A percentile compares a stretch with the other conserved stretches of the same genome.
Evolutionary conservation across 2,888 invertebrate species (phyloP).

Genomic region (Dryomyza anilis): DNA sequence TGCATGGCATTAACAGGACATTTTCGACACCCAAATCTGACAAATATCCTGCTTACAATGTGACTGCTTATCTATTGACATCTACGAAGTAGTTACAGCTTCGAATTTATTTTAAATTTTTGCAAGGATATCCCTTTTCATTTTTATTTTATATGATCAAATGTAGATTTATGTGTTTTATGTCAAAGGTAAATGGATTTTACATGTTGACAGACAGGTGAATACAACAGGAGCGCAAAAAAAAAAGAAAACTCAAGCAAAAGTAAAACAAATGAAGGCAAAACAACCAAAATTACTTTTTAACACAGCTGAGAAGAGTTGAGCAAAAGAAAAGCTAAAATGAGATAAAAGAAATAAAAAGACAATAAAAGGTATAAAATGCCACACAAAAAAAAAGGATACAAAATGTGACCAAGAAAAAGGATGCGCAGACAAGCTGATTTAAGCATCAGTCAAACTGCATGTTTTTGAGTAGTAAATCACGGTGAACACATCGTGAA

Average conservation of each 20-base stretch:
- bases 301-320: background rate
- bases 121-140: background rate
- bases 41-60: no score
- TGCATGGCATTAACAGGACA: no score
- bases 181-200: slow-evolving; percentile 43
- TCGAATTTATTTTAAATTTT: no score
- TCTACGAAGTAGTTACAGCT: no score
- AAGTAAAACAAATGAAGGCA: background rate
- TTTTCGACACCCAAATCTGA: no score
- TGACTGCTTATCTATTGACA: no score
- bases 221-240: background rate
- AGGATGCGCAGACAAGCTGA: no score
- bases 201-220: slow-evolving; percentile 32
- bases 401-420: no score
- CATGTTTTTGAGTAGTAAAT: background rate
- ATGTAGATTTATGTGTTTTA: slow-evolving; percentile 42
- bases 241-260: background rate
- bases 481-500: background rate
- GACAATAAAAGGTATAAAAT: no score
- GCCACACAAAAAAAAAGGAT: no score
- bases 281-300: slow-evolving; percentile 14
- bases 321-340: background rate
- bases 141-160: slow-evolving; percentile 29
- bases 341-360: background rate
- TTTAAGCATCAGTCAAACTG: no score